These are phyloP conservation scores for Caloenas nicobarica DNA, from an alignment of 2,113 vertebrate genomes.

Conservation along the genomic window DNA sequence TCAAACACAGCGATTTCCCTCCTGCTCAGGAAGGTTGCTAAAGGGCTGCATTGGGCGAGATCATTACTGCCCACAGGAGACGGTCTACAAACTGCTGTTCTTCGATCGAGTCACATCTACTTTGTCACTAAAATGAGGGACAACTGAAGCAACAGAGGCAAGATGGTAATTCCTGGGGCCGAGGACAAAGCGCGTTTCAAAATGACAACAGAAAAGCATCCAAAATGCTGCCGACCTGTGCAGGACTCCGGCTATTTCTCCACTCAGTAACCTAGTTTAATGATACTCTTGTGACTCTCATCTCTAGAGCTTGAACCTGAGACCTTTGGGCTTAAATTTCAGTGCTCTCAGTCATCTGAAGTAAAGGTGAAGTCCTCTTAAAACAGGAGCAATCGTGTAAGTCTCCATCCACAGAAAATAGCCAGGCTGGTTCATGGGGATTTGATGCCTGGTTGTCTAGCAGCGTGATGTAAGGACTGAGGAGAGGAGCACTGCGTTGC, in stretches of 20 bases:
- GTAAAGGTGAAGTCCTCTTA: neutral
- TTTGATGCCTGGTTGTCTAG: neutral
- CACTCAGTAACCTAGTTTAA: neutral
- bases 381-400: neutral
- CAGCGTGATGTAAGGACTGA: neutral
- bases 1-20: neutral
- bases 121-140: neutral
- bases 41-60: neutral
- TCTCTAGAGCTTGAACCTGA: neutral
- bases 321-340: neutral
- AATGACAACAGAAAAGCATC: neutral
- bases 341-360: neutral
- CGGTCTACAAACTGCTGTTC: neutral
- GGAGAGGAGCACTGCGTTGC: neutral
- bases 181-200: neutral
- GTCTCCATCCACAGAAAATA: neutral
- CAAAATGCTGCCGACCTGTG: neutral
- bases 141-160: neutral
- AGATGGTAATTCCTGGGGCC: neutral
- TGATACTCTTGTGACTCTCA: neutral
- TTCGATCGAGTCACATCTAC: neutral
- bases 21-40: neutral
- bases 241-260: neutral
- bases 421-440: neutral
- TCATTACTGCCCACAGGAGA: neutral